phyloP scores from a whole-genome alignment of 1,140 invertebrate genomes.

The Chionoecetes opilio region DNA sequence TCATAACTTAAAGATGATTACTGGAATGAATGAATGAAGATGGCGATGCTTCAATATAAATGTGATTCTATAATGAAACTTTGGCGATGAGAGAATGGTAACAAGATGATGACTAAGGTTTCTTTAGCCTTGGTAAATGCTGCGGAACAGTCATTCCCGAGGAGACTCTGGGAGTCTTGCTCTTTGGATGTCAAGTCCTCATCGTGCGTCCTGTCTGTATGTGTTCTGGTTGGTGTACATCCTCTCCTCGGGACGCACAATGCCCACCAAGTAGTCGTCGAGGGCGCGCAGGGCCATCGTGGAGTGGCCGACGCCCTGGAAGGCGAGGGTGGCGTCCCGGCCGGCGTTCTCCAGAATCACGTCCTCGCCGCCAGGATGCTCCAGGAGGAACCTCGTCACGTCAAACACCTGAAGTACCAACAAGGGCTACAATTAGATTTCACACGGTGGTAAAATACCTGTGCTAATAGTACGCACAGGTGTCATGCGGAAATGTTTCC shows the following conservation, averaged over 20 bases:
- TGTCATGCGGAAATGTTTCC: too few species aligned
- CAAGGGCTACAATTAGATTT: neutral
- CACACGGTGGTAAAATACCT: too few species aligned
- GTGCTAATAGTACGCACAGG: too few species aligned
- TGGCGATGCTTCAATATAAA: neutral
- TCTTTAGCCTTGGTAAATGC: too few species aligned
- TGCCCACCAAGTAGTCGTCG: conserved; percentile 89
- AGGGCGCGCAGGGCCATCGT: conserved; percentile 87
- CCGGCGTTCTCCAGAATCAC: conserved; percentile 94
- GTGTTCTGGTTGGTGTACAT: conserved; percentile 86
- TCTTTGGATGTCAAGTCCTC: neutral
- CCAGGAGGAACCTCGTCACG: conserved; percentile 86
- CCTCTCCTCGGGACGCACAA: conserved; percentile 88
- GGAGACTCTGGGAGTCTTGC: neutral
- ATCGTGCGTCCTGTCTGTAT: conserved; percentile 46
- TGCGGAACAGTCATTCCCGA: neutral
- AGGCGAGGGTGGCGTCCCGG: conserved; percentile 92
- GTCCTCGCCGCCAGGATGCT: conserved; percentile 94
- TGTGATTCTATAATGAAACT: neutral
- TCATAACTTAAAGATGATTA: neutral
- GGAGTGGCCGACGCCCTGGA: conserved; percentile 92
- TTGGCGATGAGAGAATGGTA: neutral
- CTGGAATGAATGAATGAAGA: neutral
- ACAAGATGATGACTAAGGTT: neutral
- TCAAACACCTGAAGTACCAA: conserved; percentile 85